Evolutionary conservation across 2,797 vertebrate genomes (phyloP).

Genomic region (Acanthurus tractus): DNA sequence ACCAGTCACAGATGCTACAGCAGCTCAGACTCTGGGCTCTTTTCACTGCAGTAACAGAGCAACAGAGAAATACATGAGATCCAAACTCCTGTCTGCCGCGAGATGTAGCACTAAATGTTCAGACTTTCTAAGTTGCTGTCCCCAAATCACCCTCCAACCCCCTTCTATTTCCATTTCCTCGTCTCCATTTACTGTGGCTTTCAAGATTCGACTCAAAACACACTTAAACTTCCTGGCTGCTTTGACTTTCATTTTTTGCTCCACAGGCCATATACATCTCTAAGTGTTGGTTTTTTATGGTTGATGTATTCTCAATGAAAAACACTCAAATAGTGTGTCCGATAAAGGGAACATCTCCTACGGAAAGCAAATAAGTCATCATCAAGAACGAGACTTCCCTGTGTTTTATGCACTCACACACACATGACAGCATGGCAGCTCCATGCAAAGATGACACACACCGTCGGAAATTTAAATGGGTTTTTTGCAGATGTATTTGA

Average conservation of each 20-base stretch:
- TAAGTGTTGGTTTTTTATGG: too few relatives aligned
- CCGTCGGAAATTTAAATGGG: slow-evolving; percentile 26
- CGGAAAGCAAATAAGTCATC: too few relatives aligned
- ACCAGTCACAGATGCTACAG: too few relatives aligned
- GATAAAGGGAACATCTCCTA: background rate
- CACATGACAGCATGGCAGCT: slow-evolving; percentile 15
- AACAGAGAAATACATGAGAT: background rate
- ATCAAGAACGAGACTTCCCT: background rate
- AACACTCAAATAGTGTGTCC: too few relatives aligned
- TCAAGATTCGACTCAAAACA: background rate
- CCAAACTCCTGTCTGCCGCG: background rate
- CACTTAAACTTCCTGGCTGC: background rate
- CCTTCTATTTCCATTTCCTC: background rate
- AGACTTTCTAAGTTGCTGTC: background rate
- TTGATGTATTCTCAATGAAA: too few relatives aligned
- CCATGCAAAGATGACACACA: slow-evolving; percentile 32
- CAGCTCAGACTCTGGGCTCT: too few relatives aligned
- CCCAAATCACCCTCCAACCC: background rate
- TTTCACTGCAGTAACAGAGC: too few relatives aligned
- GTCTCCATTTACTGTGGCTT: background rate
- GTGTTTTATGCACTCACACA: slow-evolving; percentile 30
- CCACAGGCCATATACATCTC: too few relatives aligned
- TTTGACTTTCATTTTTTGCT: background rate
- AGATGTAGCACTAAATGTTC: slow-evolving; percentile 5
- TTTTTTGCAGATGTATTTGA: slow-evolving; percentile 33